phyloP scores from a whole-genome alignment of 1,140 invertebrate genomes.

The Caenorhabditis tropicalis region DNA sequence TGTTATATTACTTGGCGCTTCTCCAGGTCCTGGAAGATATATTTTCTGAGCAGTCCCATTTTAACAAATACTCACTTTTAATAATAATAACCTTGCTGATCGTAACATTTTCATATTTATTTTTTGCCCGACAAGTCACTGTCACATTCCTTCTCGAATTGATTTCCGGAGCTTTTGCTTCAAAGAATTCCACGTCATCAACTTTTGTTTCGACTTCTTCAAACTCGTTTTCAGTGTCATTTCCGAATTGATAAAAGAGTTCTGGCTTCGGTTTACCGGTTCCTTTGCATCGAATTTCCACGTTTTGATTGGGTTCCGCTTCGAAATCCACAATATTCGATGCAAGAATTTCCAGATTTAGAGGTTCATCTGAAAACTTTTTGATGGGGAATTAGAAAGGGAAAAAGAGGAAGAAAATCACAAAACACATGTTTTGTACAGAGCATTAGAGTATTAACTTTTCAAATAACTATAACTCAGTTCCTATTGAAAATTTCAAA shows the following conservation, averaged over 20 bases:
- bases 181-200: not conserved
- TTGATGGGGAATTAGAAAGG: no score
- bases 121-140: slow-evolving; percentile 14
- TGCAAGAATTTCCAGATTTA: not conserved
- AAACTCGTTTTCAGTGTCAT: not conserved
- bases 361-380: slow-evolving; percentile 21
- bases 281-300: slow-evolving; percentile 26
- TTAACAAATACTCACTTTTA: slow-evolving; percentile 21
- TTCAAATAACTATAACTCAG: no score
- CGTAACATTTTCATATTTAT: slow-evolving; percentile 21
- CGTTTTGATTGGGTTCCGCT: slow-evolving; percentile 11
- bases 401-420: no score
- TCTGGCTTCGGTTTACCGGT: slow-evolving; percentile 25
- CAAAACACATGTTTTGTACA: no score
- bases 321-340: not conserved
- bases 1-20: slow-evolving; percentile 4
- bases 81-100: slow-evolving; percentile 19
- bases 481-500: no score
- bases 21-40: not conserved
- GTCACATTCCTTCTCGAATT: slow-evolving; percentile 31
- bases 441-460: no score
- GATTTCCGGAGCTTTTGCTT: not conserved
- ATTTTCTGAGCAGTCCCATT: no score
- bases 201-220: not conserved
- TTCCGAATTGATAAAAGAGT: slow-evolving; percentile 31